These are phyloP conservation scores for Timema cristinae DNA, from an alignment of 2,888 invertebrate genomes.

Conservation along the genomic window DNA sequence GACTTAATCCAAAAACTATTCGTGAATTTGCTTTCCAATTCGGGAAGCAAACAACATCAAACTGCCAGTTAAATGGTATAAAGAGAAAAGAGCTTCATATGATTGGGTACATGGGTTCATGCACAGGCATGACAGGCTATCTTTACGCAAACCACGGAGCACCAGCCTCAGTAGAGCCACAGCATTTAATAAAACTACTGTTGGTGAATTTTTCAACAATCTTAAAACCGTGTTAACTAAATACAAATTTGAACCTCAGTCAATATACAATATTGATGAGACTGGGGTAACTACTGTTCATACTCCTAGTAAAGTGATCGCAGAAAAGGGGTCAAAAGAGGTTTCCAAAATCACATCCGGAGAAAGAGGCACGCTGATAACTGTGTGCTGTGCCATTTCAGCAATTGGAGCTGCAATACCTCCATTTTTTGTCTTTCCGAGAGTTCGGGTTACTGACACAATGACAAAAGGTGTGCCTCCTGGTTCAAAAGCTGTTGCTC, in stretches of 20 bases:
- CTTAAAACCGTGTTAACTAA: slow-evolving; percentile 18
- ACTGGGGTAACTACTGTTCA: slow-evolving; percentile 28
- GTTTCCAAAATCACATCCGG: slow-evolving; percentile 40
- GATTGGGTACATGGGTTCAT: slow-evolving; percentile 39
- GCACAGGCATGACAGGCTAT: slow-evolving; percentile 35
- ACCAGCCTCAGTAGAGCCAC: slow-evolving; percentile 37
- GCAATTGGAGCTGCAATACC: slow-evolving; percentile 34
- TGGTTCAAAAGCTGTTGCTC: slow-evolving; percentile 32
- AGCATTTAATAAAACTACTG: slow-evolving; percentile 38
- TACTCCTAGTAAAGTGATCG: slow-evolving; percentile 20
- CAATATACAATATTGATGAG: slow-evolving; percentile 28
- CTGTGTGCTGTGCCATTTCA: slow-evolving; percentile 32
- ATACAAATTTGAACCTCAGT: slow-evolving; percentile 20
- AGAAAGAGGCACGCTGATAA: slow-evolving; percentile 33
- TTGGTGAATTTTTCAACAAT: slow-evolving; percentile 48
- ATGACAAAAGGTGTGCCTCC: slow-evolving; percentile 31
- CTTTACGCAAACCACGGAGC: slow-evolving; percentile 36
- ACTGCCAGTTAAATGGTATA: no score
- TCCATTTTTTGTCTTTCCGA: slow-evolving; percentile 35
- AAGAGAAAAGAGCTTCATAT: slow-evolving; percentile 32
- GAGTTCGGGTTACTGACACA: slow-evolving; percentile 30
- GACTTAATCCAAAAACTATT: no score
- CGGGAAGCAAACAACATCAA: no score
- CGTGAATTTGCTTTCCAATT: no score
- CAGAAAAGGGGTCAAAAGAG: slow-evolving; percentile 23